Percentiles rank a stretch among this genome's conserved stretches.
Conservation (phyloP, 1,140 invertebrate species). For the Thereuonema tuberculata region DNA sequence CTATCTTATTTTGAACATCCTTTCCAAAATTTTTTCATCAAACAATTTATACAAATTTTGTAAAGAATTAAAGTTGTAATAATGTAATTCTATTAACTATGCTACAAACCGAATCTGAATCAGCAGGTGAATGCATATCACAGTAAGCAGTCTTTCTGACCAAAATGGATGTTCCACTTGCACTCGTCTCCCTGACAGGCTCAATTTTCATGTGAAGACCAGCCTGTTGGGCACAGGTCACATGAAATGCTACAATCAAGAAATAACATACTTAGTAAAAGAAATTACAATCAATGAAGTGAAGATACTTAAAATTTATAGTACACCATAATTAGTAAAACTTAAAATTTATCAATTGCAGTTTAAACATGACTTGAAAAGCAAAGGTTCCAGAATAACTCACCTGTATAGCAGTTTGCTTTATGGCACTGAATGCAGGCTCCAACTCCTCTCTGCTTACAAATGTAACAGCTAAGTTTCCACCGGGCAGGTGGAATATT, state of each 20-base stretch:
- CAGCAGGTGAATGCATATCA: conserved; percentile 78
- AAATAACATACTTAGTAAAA: too few species aligned
- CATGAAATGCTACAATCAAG: conserved; percentile 77
- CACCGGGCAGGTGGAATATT: conserved; percentile 88
- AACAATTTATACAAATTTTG: too few species aligned
- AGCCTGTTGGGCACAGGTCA: conserved; percentile 95
- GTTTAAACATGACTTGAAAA: too few species aligned
- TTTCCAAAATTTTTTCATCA: too few species aligned
- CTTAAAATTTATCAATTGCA: background rate
- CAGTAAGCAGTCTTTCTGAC: conserved; percentile 94
- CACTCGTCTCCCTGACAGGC: conserved; percentile 52
- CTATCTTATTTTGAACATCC: too few species aligned
- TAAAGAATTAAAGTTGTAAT: too few species aligned
- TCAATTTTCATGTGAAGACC: conserved; percentile 94
- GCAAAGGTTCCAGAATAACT: too few species aligned
- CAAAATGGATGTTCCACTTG: conserved; percentile 42
- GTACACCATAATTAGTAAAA: background rate
- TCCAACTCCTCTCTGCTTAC: conserved; percentile 82
- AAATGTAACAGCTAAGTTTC: conserved; percentile 91
- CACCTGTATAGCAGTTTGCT: conserved; percentile 74
- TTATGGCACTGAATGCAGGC: conserved; percentile 98
- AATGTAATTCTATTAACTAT: too few species aligned
- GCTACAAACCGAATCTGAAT: conserved; percentile 39
- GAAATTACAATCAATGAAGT: too few species aligned
- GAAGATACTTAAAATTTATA: conserved; percentile 3